These are phyloP conservation scores for Danaus chrysippus DNA, from an alignment of 2,888 invertebrate genomes.

Conservation along the genomic window DNA sequence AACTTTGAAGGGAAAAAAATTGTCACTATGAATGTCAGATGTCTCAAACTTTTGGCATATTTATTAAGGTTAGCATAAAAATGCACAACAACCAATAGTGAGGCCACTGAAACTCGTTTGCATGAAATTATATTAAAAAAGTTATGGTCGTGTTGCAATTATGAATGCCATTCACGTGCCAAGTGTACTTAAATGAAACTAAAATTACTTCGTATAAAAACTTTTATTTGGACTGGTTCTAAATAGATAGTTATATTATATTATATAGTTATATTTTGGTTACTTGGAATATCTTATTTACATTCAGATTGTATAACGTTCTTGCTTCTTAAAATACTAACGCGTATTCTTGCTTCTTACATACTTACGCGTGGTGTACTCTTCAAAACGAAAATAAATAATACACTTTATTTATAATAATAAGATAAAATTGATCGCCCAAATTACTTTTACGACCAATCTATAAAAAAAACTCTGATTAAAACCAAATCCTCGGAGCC, in stretches of 20 bases:
- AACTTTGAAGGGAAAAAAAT: too few relatives aligned
- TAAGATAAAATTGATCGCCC: constrained; percentile 5
- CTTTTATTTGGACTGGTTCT: not conserved
- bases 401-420: not conserved
- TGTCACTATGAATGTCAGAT: not conserved
- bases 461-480: constrained; percentile 34
- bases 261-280: not conserved
- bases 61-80: constrained; percentile 3
- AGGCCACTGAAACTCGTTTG: constrained; percentile 3
- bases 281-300: not conserved
- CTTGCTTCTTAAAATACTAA: too few relatives aligned
- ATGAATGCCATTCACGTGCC: constrained; percentile 11
- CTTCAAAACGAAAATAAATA: too few relatives aligned
- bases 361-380: too few relatives aligned
- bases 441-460: constrained; percentile 14
- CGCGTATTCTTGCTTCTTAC: too few relatives aligned
- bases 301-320: not conserved
- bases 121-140: constrained; percentile 10
- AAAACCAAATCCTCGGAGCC: constrained; percentile 43
- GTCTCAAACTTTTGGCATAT: constrained; percentile 2
- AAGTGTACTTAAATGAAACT: constrained; percentile 6
- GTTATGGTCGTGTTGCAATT: constrained; percentile 1
- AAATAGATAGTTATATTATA: not conserved
- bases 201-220: constrained; percentile 3
- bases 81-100: constrained; percentile 6